A percentile compares a stretch with the other conserved stretches of the same genome.
phyloP scores from a whole-genome alignment of 2,888 invertebrate species.

The Strigamia maritima region DNA sequence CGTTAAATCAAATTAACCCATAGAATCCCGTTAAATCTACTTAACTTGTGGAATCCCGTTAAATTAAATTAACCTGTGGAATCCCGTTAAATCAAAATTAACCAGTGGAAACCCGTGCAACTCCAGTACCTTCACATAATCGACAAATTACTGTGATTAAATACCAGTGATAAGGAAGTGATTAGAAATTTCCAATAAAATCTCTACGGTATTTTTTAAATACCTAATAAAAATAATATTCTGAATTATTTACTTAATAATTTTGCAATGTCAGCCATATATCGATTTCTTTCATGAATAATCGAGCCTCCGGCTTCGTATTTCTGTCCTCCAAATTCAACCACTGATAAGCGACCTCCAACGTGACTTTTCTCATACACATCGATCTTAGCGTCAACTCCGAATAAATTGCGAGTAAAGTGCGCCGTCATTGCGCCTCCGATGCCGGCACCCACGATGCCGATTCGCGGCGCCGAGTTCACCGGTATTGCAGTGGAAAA shows the following conservation, averaged over 20 bases:
- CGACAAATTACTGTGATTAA: no score
- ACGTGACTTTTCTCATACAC: conserved; percentile 58
- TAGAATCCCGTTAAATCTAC: no score
- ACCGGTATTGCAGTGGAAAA: neutral
- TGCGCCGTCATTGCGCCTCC: conserved; percentile 62
- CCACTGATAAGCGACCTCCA: conserved; percentile 60
- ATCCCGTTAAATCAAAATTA: no score
- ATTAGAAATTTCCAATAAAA: no score
- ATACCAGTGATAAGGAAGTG: neutral
- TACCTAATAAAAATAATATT: neutral
- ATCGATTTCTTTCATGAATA: conserved; percentile 60
- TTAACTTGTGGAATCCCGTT: no score
- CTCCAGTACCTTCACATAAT: no score
- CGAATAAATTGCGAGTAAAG: conserved; percentile 56
- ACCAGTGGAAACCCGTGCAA: no score
- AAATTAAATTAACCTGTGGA: no score
- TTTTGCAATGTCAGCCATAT: conserved; percentile 59
- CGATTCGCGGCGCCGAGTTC: conserved; percentile 49
- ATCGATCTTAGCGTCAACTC: conserved; percentile 55
- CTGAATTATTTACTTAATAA: conserved; percentile 55
- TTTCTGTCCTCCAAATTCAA: conserved; percentile 54
- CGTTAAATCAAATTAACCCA: no score
- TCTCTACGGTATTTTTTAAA: no score
- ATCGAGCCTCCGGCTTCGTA: conserved; percentile 63
- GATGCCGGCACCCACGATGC: conserved; percentile 63